Evolutionary conservation across 2,797 vertebrate species (phyloP).

Genomic region (Diplodus sargus): DNA sequence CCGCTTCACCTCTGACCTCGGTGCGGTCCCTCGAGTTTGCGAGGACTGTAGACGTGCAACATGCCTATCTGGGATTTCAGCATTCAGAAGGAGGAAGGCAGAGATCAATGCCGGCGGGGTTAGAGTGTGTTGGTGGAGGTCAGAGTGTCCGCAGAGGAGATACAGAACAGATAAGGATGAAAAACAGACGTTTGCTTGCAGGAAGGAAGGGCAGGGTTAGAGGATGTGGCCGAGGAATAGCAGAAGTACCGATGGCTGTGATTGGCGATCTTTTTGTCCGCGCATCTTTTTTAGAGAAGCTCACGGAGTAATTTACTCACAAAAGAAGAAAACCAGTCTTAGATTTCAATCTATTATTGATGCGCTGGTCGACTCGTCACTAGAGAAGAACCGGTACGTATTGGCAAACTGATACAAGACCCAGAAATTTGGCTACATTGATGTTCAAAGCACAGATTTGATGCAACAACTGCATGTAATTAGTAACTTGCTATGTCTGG

Average conservation of each 20-base stretch:
- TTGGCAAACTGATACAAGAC: neutral
- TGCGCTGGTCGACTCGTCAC: neutral
- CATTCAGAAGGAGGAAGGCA: slow-evolving; percentile 27
- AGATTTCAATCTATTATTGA: neutral
- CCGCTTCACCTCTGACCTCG: slow-evolving; percentile 60
- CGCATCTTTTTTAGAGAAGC: neutral
- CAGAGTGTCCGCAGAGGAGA: slow-evolving; percentile 39
- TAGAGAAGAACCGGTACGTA: neutral
- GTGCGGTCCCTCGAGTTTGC: slow-evolving; percentile 35
- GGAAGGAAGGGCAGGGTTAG: slow-evolving; percentile 34
- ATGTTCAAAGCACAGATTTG: neutral
- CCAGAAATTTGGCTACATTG: neutral
- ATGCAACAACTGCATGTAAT: neutral
- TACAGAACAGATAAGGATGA: slow-evolving; percentile 19
- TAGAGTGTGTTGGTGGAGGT: slow-evolving; percentile 29
- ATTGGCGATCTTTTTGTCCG: neutral
- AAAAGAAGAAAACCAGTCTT: neutral
- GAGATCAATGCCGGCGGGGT: slow-evolving; percentile 38
- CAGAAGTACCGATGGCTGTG: slow-evolving; percentile 22
- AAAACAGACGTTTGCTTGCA: slow-evolving; percentile 27
- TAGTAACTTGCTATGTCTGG: neutral
- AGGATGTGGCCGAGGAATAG: slow-evolving; percentile 43
- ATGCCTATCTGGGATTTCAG: slow-evolving; percentile 42
- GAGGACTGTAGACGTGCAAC: slow-evolving; percentile 40
- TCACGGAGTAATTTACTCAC: neutral